These are phyloP conservation scores for Cyanoliseus patagonus DNA, from an alignment of 2,113 vertebrate genomes.

Conservation along the genomic window DNA sequence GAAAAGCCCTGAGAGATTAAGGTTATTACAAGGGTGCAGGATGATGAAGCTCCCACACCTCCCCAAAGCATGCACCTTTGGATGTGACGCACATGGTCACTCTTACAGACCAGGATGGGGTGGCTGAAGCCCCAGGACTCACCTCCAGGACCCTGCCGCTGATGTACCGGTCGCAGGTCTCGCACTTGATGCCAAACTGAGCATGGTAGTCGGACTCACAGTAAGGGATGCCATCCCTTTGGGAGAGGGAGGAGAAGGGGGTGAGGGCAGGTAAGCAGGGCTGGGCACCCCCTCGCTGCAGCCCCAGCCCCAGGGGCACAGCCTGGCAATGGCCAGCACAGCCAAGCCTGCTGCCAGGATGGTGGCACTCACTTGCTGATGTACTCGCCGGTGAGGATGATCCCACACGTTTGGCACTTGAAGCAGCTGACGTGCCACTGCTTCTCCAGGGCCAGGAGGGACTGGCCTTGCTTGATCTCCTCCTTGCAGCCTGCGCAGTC, in stretches of 20 bases:
- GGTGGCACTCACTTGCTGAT: conserved; percentile 94
- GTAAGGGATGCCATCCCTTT: conserved; percentile 93
- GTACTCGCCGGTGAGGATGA: conserved; percentile 96
- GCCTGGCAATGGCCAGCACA: rapidly evolving
- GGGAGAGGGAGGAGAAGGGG: conserved; percentile 26
- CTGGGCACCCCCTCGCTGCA: not conserved
- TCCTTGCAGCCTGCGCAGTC: conserved; percentile 96
- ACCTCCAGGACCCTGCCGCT: conserved; percentile 97
- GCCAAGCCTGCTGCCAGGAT: rapidly evolving
- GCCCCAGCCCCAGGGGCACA: not conserved
- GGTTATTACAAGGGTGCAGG: not conserved
- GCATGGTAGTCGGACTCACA: conserved; percentile 96
- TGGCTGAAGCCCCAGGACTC: conserved; percentile 12
- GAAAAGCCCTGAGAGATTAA: rapidly evolving
- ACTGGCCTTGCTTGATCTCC: conserved; percentile 97
- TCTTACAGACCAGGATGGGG: rapidly evolving
- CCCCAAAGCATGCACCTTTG: not conserved
- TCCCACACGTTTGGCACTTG: conserved; percentile 93
- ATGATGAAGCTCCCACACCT: not conserved
- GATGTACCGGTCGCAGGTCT: conserved; percentile 95
- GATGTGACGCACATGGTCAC: rapidly evolving
- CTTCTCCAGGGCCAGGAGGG: conserved; percentile 94
- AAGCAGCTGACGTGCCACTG: conserved; percentile 99
- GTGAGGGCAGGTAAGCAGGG: rapidly evolving
- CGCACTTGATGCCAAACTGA: conserved; percentile 97